Conservation (phyloP, 1,140 invertebrate genomes). For the Kradibia gibbosae region DNA sequence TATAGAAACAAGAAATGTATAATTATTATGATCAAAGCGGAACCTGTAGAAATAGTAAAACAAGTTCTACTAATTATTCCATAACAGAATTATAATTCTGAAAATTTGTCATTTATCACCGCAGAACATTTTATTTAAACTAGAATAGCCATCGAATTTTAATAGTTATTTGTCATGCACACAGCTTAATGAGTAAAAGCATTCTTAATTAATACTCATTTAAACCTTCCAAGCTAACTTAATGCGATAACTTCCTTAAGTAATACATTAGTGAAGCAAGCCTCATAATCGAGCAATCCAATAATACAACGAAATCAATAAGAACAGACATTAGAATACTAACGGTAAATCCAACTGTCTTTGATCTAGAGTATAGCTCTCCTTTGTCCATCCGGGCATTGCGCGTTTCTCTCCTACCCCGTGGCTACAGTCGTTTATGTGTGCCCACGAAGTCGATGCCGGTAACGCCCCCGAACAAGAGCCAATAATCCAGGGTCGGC, state of each 20-base stretch:
- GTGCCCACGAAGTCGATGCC: slow-evolving; percentile 2
- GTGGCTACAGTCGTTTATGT: not conserved
- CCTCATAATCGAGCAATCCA: not conserved
- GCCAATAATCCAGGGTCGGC: slow-evolving; percentile 61
- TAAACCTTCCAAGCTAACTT: not conserved
- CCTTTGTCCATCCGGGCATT: not conserved
- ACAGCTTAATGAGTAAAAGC: not conserved
- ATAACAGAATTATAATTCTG: not conserved
- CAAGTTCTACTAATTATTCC: not conserved
- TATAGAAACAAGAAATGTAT: not conserved
- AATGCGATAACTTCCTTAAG: not conserved
- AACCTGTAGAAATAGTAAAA: not conserved
- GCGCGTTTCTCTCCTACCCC: slow-evolving; percentile 47
- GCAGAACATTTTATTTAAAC: not conserved
- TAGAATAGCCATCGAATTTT: not conserved
- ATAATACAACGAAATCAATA: not conserved
- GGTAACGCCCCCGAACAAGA: slow-evolving; percentile 47
- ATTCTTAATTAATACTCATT: not conserved
- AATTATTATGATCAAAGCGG: not conserved
- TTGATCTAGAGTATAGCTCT: not conserved
- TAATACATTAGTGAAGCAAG: not conserved
- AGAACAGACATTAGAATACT: not conserved
- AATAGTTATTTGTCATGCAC: not conserved
- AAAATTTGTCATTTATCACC: not conserved
- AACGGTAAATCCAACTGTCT: not conserved